These are phyloP conservation scores for Porites lutea DNA, from an alignment of 64 coral and sea anemone species.

Conservation along the genomic window DNA sequence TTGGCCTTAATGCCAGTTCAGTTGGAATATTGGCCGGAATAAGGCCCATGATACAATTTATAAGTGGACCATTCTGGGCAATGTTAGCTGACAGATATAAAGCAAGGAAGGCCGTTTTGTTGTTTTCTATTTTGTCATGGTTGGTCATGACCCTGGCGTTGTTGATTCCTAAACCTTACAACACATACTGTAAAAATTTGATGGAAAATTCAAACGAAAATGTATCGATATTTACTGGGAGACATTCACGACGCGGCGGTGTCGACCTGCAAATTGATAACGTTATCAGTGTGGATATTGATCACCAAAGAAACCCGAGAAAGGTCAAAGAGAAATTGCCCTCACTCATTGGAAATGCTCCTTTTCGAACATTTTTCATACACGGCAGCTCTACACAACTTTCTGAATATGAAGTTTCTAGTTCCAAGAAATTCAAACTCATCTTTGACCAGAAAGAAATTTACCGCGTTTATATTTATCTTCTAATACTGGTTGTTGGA, in stretches of 20 bases:
- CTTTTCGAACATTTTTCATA: slow-evolving; percentile 5
- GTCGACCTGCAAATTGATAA: neutral
- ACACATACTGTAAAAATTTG: slow-evolving; percentile 68
- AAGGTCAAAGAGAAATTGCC: neutral
- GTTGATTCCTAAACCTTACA: slow-evolving; percentile 65
- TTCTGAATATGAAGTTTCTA: slow-evolving; percentile 14
- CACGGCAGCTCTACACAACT: neutral
- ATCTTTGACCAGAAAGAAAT: slow-evolving; percentile 75
- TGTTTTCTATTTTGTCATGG: slow-evolving; percentile 87
- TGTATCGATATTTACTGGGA: neutral
- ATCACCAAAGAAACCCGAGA: neutral
- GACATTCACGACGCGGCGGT: neutral
- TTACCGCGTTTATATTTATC: slow-evolving; percentile 48
- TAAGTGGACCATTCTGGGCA: slow-evolving; percentile 95
- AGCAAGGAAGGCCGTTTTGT: slow-evolving; percentile 81
- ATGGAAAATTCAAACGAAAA: neutral
- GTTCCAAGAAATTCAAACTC: neutral
- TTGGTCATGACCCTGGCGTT: slow-evolving; percentile 88
- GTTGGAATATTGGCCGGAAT: slow-evolving; percentile 88
- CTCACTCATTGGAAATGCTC: slow-evolving; percentile 1
- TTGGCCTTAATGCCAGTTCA: slow-evolving; percentile 79
- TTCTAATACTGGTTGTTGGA: slow-evolving; percentile 82
- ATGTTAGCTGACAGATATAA: slow-evolving; percentile 82
- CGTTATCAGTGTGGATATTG: neutral
- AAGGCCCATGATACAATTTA: slow-evolving; percentile 85